phyloP scores from a whole-genome alignment of 2,888 invertebrate genomes.

The Mythimna ferrago region DNA sequence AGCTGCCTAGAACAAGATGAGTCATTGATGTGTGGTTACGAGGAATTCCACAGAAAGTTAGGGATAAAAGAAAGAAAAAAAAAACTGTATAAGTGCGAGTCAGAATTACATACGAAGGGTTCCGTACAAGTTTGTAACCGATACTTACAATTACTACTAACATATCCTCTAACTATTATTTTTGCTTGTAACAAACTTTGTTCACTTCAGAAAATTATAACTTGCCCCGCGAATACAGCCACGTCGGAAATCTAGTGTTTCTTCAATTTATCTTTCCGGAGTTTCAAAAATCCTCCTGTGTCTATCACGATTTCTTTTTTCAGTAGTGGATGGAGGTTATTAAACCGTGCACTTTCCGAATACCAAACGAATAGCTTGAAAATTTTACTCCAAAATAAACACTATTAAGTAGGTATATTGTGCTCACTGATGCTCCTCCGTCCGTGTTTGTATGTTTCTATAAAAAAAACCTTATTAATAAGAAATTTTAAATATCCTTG shows the following conservation, averaged over 20 bases:
- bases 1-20: slow-evolving; percentile 10
- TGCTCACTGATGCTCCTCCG: no score
- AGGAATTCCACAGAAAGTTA: neutral
- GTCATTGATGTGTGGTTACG: neutral
- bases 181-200: slow-evolving; percentile 3
- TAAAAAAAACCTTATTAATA: no score
- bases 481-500: no score
- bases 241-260: slow-evolving; percentile 10
- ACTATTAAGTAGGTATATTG: no score
- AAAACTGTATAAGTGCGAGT: no score
- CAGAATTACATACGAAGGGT: no score
- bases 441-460: no score
- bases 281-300: slow-evolving; percentile 13
- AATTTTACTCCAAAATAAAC: neutral
- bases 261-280: slow-evolving; percentile 9
- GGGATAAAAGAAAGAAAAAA: no score
- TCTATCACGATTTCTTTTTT: neutral
- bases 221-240: neutral
- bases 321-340: no score
- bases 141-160: neutral
- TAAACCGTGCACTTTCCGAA: neutral
- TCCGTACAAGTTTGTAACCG: no score
- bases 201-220: neutral
- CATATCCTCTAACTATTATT: neutral
- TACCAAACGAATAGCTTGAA: neutral